These are phyloP conservation scores for Athetis lepigone DNA, from an alignment of 2,888 invertebrate species.

Conservation along the genomic window DNA sequence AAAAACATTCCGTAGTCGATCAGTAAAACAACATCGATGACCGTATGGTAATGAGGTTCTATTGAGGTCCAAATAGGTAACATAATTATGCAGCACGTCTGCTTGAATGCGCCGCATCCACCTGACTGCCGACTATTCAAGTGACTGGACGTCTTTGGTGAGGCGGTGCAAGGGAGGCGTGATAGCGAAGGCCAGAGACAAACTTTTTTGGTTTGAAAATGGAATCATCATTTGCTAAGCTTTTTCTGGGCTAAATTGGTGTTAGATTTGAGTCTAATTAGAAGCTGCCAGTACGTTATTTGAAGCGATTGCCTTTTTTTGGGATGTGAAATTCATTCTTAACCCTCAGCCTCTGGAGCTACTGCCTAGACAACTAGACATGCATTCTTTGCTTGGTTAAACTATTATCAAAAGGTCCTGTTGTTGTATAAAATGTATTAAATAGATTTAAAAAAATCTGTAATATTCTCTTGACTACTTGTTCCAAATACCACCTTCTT, in stretches of 20 bases:
- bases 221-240: neutral
- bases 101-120: slow-evolving; percentile 68
- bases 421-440: no score
- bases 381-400: neutral
- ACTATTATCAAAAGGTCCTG: neutral
- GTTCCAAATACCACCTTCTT: no score
- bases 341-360: no score
- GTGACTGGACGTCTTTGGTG: slow-evolving; percentile 54
- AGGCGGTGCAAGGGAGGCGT: slow-evolving; percentile 28
- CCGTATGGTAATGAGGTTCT: slow-evolving; percentile 76
- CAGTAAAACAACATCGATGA: slow-evolving; percentile 55
- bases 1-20: slow-evolving; percentile 47
- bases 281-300: neutral
- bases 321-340: no score
- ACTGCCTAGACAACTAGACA: no score
- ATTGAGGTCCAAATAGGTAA: slow-evolving; percentile 74
- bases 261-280: neutral
- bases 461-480: no score
- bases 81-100: slow-evolving; percentile 78
- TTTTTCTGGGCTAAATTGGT: neutral
- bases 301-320: neutral
- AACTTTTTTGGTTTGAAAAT: neutral
- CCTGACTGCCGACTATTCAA: slow-evolving; percentile 68
- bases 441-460: no score
- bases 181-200: slow-evolving; percentile 19